phyloP scores from a whole-genome alignment of 2,797 vertebrate species.

The Gadopsis bispinosus region DNA sequence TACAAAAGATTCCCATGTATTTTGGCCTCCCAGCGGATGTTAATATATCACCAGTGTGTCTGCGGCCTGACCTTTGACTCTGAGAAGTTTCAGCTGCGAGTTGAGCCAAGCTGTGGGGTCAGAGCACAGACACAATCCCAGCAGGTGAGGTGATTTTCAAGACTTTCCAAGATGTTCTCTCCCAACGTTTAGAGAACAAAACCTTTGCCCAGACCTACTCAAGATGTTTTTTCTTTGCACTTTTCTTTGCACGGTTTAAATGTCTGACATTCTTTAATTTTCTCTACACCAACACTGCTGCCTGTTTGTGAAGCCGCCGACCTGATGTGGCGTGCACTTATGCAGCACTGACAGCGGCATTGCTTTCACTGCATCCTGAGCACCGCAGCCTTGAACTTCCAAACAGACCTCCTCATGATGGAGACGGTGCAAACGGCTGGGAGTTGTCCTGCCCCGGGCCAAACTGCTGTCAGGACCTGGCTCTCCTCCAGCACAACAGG shows the following conservation, averaged over 20 bases:
- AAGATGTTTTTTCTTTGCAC: background rate
- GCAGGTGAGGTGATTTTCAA: conserved; percentile 53
- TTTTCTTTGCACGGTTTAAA: background rate
- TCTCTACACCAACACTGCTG: background rate
- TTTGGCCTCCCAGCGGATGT: conserved; percentile 65
- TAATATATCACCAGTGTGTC: conserved; percentile 76
- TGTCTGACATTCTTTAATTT: background rate
- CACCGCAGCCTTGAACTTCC: conserved; percentile 17
- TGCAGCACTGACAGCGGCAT: conserved; percentile 6
- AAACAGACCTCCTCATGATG: conserved; percentile 46
- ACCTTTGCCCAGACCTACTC: background rate
- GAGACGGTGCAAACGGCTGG: conserved; percentile 52
- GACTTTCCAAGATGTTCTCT: background rate
- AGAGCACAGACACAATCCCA: conserved; percentile 33
- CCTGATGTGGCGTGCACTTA: background rate
- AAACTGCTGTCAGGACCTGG: conserved; percentile 55
- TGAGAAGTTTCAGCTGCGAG: conserved; percentile 24
- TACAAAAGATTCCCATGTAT: conserved; percentile 63
- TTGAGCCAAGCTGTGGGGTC: conserved; percentile 17
- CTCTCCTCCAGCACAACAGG: conserved; percentile 67
- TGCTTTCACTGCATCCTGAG: conserved; percentile 25
- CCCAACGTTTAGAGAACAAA: background rate
- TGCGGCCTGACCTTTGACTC: conserved; percentile 75
- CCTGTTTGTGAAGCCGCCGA: background rate
- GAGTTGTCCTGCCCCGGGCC: conserved; percentile 52